Conservation (phyloP, 92 coral and sea anemone species). For the Galaxea fascicularis region DNA sequence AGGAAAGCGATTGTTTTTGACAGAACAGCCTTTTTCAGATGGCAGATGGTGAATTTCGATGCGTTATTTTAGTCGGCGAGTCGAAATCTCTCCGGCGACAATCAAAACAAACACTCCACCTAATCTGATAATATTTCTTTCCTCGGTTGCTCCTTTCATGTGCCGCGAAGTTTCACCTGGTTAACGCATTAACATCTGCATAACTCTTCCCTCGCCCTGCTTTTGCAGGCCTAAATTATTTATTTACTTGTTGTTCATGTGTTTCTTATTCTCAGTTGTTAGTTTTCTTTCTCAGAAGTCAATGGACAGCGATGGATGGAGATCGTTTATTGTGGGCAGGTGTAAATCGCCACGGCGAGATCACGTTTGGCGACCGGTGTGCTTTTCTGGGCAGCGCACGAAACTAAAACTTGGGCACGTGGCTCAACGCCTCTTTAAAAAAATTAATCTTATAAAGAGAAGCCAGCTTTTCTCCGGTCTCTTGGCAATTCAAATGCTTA, state of each 20-base stretch:
- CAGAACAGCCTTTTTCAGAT: slow-evolving; percentile 1
- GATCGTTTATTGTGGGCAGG: slow-evolving; percentile 9
- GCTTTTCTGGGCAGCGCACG: slow-evolving; percentile 16
- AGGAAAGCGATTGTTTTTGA: slow-evolving; percentile 1
- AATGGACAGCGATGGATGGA: background rate
- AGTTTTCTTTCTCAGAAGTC: slow-evolving; percentile 41
- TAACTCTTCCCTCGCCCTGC: slow-evolving; percentile 34
- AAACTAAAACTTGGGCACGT: background rate
- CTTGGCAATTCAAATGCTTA: slow-evolving; percentile 7
- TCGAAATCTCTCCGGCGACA: slow-evolving; percentile 73
- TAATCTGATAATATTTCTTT: slow-evolving; percentile 90
- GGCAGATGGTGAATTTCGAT: slow-evolving; percentile 11
- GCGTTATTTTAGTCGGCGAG: slow-evolving; percentile 52
- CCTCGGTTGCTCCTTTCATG: slow-evolving; percentile 76
- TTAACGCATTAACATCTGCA: slow-evolving; percentile 74
- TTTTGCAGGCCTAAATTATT: slow-evolving; percentile 51
- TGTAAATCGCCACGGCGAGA: slow-evolving; percentile 4
- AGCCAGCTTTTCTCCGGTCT: background rate
- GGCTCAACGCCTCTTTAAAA: background rate
- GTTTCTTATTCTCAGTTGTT: slow-evolving; percentile 68
- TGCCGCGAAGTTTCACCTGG: slow-evolving; percentile 88
- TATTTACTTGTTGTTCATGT: slow-evolving; percentile 55
- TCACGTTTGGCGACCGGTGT: slow-evolving; percentile 9
- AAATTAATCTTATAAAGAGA: background rate
- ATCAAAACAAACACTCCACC: slow-evolving; percentile 85